Evolutionary conservation across 2,113 vertebrate genomes (phyloP), one percentile per base, ranked within the genome.

Genomic region (Oncorhynchus masou): DNA sequence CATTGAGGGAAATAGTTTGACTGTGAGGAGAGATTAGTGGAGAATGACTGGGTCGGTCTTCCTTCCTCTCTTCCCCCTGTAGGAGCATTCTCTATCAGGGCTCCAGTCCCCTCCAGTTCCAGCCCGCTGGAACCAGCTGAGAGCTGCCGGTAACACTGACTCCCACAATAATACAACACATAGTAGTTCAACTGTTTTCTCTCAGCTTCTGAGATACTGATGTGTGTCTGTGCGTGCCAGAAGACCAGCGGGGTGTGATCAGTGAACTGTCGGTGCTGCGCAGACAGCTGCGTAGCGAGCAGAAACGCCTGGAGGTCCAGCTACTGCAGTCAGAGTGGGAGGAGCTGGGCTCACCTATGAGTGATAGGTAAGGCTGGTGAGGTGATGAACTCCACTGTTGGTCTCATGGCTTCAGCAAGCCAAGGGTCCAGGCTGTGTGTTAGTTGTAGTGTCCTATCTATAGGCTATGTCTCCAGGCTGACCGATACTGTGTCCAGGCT

Each of bases 61-160:
- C n/a, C 8, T 20, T 8, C 19, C 4, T 67, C 67, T 34, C 15
- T 34, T 68, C 67, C 15, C 6, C n/a, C 15, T 8, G 6, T 69
- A 97, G 96, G 93, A 94, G 87, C 84, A 84, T 57, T 91, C 90
- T n/a, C 19, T 84, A 39, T 93, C 93, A 20, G 92, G 94, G 49
- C 87, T 85, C 64, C 94, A 92, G 57, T 97, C 96, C 72, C 97
- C 97, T 73, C 96, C 96, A 0, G 96, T 97, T 2, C 96, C 96
- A 64, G 96, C 97, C 20, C 88, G 95, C 81, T 95, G 92, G 84
- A 96, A 96, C 85, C 94, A 96, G 75, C 88, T 97, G 6, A 92
- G 95, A 86, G 95, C 95, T 1, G 90, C 94, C 88, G 96, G 96
- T 98, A 88, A 27, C 7, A 25, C 49, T 15, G 82, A 81, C n/a